These are phyloP conservation scores for Drosophila paranaensis DNA, from an alignment of 2,888 invertebrate species.

Conservation along the genomic window DNA sequence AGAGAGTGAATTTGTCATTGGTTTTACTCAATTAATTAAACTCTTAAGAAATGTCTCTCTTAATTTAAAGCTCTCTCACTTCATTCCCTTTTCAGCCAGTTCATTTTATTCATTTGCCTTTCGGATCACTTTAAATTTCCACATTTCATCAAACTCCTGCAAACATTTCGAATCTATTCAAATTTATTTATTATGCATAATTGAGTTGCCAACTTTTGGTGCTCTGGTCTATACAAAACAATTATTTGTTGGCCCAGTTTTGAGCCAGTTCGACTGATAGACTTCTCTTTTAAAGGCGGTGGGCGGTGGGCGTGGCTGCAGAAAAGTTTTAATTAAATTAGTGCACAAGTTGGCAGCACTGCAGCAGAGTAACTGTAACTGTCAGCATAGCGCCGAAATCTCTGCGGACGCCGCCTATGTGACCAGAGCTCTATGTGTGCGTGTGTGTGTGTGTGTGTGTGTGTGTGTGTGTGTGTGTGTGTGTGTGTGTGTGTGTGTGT, in stretches of 20 bases:
- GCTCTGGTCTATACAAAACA: conserved; percentile 20
- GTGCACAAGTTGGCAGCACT: conserved; percentile 49
- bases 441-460: not conserved
- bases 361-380: conserved; percentile 41
- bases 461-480: not conserved
- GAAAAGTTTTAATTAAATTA: conserved; percentile 74
- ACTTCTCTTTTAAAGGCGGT: conserved; percentile 37
- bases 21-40: not conserved
- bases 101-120: not conserved
- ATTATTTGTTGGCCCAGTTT: conserved; percentile 39
- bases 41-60: not conserved
- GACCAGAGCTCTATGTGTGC: conserved; percentile 21
- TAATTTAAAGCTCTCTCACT: too few relatives aligned
- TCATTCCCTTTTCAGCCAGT: not conserved
- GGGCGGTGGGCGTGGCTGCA: not conserved
- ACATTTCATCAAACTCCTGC: conserved; percentile 1
- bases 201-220: conserved; percentile 14
- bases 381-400: conserved; percentile 44
- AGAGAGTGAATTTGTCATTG: not conserved
- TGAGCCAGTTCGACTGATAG: conserved; percentile 45
- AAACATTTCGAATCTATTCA: conserved; percentile 7
- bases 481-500: conserved; percentile 3
- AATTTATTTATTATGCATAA: conserved; percentile 29
- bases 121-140: not conserved
- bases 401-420: conserved; percentile 24